A percentile compares a stretch with the other conserved stretches of the same genome.
Evolutionary conservation across 2,888 invertebrate genomes (phyloP).

Genomic region (Eucriotettix oculatus): DNA sequence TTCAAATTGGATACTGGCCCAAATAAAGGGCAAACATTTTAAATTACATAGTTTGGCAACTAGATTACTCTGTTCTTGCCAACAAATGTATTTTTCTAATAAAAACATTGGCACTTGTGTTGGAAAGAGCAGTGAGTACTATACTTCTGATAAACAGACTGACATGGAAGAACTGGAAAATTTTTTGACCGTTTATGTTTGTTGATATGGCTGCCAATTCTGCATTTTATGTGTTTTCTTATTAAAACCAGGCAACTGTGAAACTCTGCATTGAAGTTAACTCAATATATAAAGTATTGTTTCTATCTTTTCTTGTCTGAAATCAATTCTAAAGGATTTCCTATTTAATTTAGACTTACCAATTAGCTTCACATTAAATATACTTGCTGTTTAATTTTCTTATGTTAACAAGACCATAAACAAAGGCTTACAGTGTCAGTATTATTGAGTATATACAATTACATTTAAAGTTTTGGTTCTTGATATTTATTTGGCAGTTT

Average conservation of each 20-base stretch:
- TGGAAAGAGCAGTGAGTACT: neutral
- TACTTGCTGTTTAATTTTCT: constrained; percentile 17
- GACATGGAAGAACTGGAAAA: neutral
- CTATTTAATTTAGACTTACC: constrained; percentile 14
- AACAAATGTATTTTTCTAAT: neutral
- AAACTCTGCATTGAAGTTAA: constrained; percentile 11
- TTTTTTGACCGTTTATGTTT: neutral
- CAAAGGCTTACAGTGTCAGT: constrained; percentile 67
- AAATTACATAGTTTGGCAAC: no score
- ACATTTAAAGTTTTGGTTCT: constrained; percentile 13
- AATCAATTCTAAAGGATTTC: constrained; percentile 12
- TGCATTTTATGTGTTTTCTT: constrained; percentile 13
- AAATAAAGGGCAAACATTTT: no score
- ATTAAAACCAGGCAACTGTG: constrained; percentile 10
- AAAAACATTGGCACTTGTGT: neutral
- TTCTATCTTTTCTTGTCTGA: constrained; percentile 13
- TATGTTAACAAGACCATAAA: constrained; percentile 62
- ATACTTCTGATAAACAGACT: neutral
- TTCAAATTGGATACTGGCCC: no score
- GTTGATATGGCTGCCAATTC: constrained; percentile 11
- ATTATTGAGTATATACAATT: constrained; percentile 20
- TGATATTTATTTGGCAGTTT: constrained; percentile 16
- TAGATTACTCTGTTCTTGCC: neutral
- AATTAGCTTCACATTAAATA: constrained; percentile 14
- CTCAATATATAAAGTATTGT: constrained; percentile 10